Conservation (phyloP, 2,113 vertebrate species). For the Corythoichthys haematopterus region DNA sequence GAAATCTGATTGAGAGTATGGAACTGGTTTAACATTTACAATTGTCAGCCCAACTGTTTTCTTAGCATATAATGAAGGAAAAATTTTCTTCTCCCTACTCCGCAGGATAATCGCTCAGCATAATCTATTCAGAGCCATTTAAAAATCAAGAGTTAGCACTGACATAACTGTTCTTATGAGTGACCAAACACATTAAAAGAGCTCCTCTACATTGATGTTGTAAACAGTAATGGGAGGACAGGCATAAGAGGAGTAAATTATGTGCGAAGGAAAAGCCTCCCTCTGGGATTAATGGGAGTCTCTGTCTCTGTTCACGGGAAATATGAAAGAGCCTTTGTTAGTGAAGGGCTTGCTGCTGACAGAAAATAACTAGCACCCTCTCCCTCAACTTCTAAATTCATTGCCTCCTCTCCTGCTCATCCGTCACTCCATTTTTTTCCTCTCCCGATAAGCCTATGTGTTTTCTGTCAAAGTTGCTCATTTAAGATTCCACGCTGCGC, state of each 20-base stretch:
- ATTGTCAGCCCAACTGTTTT: background rate
- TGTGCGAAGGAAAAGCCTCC: slow-evolving; percentile 62
- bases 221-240: slow-evolving; percentile 67
- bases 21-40: background rate
- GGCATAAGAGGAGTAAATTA: slow-evolving; percentile 66
- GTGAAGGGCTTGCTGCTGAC: slow-evolving; percentile 63
- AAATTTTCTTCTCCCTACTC: background rate
- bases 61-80: background rate
- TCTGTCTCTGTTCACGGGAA: slow-evolving; percentile 70
- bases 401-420: slow-evolving; percentile 62
- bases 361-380: slow-evolving; percentile 67
- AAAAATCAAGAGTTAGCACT: slow-evolving; percentile 24
- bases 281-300: slow-evolving; percentile 70
- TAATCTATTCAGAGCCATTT: background rate
- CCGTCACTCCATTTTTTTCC: slow-evolving; percentile 48
- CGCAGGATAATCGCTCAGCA: background rate
- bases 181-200: slow-evolving; percentile 67
- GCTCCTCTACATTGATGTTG: slow-evolving; percentile 56
- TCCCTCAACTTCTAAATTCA: slow-evolving; percentile 66
- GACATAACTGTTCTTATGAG: slow-evolving; percentile 62
- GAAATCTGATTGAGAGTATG: too few relatives aligned
- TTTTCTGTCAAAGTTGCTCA: slow-evolving; percentile 67
- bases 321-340: slow-evolving; percentile 74
- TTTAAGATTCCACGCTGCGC: slow-evolving; percentile 56
- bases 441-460: slow-evolving; percentile 46